Base-by-base conservation (phyloP, 1,140 invertebrate species). In the Solenopsis invicta region DNA sequence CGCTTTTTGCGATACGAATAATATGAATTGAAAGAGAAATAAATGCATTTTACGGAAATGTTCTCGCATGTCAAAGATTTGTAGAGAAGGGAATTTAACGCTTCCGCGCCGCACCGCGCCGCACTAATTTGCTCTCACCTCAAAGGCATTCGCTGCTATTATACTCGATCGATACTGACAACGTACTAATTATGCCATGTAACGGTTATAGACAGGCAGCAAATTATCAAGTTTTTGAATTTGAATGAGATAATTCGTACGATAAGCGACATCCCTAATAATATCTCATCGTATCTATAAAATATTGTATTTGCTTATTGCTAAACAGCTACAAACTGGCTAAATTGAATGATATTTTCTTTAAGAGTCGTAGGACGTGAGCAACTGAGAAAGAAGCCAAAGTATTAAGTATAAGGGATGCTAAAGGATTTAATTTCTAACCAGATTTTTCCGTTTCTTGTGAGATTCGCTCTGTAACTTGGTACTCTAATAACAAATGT, bases 81-180 rank as follows among this genome's bases (percentile, higher is more conserved):
- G 16, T 1, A 48, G 37, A 45, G 6, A 37, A 1, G 37, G 74
- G 8, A 41, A 21, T 56, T 37, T 80, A 78, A 54, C 48, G 48
- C 62, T 13, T n/a, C n/a, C n/a, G n/a, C n/a, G n/a, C n/a, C n/a
- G n/a, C n/a, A n/a, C n/a, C n/a, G n/a, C n/a, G 16, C 77, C n/a
- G 16, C 21, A 71, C 64, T 81, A 81, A 81, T 81, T 81, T 81
- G 21, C 50, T 81, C 78, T 81, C 66, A 56, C 78, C 52, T 29
- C 78, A 16, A 37, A 81, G 78, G 50, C 18, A 81, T 81, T 81
- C n/a, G 21, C 59, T 71, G 78, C 66, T 81, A 81, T 81, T 81
- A 81, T 72, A 45, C 29, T 29, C 66, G 78, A 71, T 81, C 78
- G 67, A 81, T 81, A 81, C 66, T 61, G 76, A 78, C 37, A 69